phyloP scores from a whole-genome alignment of 2,888 invertebrate species.

The Philonicus albiceps region DNA sequence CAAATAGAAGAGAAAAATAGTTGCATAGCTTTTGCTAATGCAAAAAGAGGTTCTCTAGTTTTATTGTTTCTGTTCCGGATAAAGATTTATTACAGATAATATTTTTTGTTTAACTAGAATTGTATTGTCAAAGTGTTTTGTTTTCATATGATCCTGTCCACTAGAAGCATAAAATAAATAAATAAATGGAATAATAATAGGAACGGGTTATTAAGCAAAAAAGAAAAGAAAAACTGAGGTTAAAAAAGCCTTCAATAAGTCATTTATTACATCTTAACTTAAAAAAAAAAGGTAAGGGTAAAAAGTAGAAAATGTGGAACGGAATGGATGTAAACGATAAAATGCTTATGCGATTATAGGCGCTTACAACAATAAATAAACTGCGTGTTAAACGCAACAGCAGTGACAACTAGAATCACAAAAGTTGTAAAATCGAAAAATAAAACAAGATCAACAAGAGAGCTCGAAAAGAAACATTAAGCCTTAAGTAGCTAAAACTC shows the following conservation, averaged over 20 bases:
- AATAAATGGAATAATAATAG: background rate
- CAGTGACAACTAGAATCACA: conserved; percentile 13
- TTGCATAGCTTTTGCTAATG: background rate
- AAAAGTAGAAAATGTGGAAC: background rate
- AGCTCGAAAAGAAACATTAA: conserved; percentile 15
- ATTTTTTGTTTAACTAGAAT: conserved; percentile 19
- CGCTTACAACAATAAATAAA: conserved; percentile 28
- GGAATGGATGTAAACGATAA: background rate
- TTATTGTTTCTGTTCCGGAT: conserved; percentile 21
- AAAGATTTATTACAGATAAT: conserved; percentile 21
- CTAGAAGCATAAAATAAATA: background rate
- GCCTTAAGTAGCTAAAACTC: conserved; percentile 12
- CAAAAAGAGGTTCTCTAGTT: conserved; percentile 5
- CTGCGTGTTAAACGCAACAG: background rate
- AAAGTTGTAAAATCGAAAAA: background rate
- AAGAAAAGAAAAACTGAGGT: background rate
- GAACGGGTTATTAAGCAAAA: background rate
- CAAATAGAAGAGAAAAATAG: conserved; percentile 30
- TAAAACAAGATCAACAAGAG: conserved; percentile 20
- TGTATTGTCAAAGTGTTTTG: conserved; percentile 41
- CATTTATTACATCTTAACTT: conserved; percentile 19
- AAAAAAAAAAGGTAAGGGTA: background rate
- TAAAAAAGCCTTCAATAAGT: background rate
- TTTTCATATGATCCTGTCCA: background rate
- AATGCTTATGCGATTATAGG: background rate